A percentile compares a stretch with the other conserved stretches of the same genome.
Evolutionary conservation across 2,797 vertebrate species (phyloP).

Genomic region (Atherinosoma microstoma): DNA sequence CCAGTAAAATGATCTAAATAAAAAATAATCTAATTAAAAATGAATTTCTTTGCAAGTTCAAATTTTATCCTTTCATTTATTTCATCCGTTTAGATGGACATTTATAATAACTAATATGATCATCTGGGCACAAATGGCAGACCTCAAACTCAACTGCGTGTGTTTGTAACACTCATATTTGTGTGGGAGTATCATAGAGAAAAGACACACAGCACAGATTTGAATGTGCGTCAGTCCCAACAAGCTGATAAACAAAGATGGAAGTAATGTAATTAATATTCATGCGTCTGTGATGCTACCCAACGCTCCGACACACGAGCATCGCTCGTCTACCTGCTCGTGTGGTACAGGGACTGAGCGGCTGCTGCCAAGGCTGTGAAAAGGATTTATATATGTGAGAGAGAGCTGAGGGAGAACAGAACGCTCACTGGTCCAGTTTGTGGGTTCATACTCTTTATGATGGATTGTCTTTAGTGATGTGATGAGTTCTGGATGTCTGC

Average conservation of each 20-base stretch:
- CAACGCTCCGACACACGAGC: conserved; percentile 2
- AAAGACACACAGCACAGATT: conserved; percentile 31
- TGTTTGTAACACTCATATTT: conserved; percentile 5
- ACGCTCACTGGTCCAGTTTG: conserved; percentile 19
- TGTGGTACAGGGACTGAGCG: conserved; percentile 11
- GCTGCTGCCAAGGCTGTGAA: conserved; percentile 11
- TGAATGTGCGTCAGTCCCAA: conserved; percentile 29
- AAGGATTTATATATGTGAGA: background rate
- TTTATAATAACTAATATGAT: background rate
- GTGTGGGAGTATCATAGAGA: conserved; percentile 25
- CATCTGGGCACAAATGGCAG: background rate
- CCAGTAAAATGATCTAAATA: background rate
- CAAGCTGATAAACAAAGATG: conserved; percentile 51
- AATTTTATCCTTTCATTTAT: background rate
- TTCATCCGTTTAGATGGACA: background rate
- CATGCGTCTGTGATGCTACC: conserved; percentile 30
- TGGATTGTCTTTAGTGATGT: conserved; percentile 38
- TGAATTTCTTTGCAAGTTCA: no score
- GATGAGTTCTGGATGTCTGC: conserved; percentile 26
- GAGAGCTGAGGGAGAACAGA: background rate
- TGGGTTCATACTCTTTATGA: conserved; percentile 39
- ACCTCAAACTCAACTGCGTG: conserved; percentile 12
- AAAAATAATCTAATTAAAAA: background rate
- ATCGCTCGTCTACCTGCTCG: conserved; percentile 13
- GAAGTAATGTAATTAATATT: conserved; percentile 50